Base-by-base conservation (phyloP, 2,113 vertebrate species). In the Trogon surrucura region DNA sequence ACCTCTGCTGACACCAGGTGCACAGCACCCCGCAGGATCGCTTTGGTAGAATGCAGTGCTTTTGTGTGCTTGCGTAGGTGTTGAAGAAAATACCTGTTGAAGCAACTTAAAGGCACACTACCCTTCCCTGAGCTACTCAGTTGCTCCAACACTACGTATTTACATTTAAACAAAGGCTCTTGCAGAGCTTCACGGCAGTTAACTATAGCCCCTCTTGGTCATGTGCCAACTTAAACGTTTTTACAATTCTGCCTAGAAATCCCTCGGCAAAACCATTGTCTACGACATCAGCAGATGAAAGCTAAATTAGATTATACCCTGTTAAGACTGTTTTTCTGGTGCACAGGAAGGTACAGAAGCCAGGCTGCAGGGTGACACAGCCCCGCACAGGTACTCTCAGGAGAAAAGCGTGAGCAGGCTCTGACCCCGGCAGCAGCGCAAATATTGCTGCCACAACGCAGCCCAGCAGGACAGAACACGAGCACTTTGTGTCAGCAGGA, bases 191-290 rank as follows among this genome's bases (percentile, higher is more conserved):
- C 61, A 32, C 19, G 80, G 61, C 48, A 34, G 10, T 58, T 65
- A 82, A 65, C 6, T 15, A 58, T 15, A 58, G 51, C 19, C 58
- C 41, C 20, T 77, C 54, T 74, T 64, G 38, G 80, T 71, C 57
- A 85, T 27, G 29, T 65, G 38, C 61, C 74, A 78, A 38, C 58
- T 71, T 44, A 44, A 74, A 50, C n/a, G 36, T 72, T 91, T 87
- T 89, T 60, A 82, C 57, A 60, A 17, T 48, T 93, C 85, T 85
- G 57, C 70, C 57, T 71, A 81, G 65, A 91, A 94, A 85, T 75
- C 84, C 29, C 56, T 56, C 61, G 69, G 69, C 66, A 84, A 44
- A 81, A 69, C 16, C 58, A 57, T 27, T 50, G 32, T 25, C 51
- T 58, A 64, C 67, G 86, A 45, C 34, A 5, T 21, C 44, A 90